These are phyloP conservation scores for Sussaba pulchella DNA, from an alignment of 2,888 invertebrate genomes.

Conservation along the genomic window DNA sequence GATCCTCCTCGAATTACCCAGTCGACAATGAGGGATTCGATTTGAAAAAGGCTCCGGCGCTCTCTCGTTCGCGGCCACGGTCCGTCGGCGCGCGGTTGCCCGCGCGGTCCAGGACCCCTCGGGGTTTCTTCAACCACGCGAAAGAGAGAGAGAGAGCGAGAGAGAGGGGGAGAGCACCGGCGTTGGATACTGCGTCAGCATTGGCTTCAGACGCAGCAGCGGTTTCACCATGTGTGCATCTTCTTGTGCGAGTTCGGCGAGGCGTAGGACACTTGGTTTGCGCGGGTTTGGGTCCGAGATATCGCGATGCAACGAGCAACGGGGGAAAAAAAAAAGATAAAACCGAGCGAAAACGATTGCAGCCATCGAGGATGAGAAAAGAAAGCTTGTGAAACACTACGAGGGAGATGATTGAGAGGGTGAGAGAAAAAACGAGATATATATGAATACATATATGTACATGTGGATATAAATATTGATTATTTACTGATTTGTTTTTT, in stretches of 20 bases:
- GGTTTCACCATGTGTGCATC: slow-evolving; percentile 6
- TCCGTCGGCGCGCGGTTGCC: slow-evolving; percentile 63
- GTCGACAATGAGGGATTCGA: slow-evolving; percentile 82
- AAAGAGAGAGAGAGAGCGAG: too few species aligned
- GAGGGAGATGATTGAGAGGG: slow-evolving; percentile 11
- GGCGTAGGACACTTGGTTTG: background rate
- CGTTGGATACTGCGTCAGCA: background rate
- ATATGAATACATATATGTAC: too few species aligned
- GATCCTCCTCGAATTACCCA: slow-evolving; percentile 82
- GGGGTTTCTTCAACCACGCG: slow-evolving; percentile 61
- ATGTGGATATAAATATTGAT: too few species aligned
- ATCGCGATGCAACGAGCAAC: slow-evolving; percentile 18
- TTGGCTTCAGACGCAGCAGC: background rate
- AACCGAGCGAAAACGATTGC: slow-evolving; percentile 20
- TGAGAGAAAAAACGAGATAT: slow-evolving; percentile 24
- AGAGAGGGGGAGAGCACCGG: background rate
- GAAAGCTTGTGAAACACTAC: slow-evolving; percentile 25
- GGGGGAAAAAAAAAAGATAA: slow-evolving; percentile 12
- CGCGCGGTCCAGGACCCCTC: slow-evolving; percentile 60
- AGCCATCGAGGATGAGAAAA: slow-evolving; percentile 57
- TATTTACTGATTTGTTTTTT: too few species aligned
- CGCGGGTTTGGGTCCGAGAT: slow-evolving; percentile 17
- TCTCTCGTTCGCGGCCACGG: slow-evolving; percentile 33
- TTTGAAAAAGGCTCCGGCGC: slow-evolving; percentile 73
- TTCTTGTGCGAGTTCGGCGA: slow-evolving; percentile 18